Evolutionary conservation across 2,888 invertebrate genomes (phyloP), one percentile per base, ranked within the genome.

Genomic region (Tipula vernalis): DNA sequence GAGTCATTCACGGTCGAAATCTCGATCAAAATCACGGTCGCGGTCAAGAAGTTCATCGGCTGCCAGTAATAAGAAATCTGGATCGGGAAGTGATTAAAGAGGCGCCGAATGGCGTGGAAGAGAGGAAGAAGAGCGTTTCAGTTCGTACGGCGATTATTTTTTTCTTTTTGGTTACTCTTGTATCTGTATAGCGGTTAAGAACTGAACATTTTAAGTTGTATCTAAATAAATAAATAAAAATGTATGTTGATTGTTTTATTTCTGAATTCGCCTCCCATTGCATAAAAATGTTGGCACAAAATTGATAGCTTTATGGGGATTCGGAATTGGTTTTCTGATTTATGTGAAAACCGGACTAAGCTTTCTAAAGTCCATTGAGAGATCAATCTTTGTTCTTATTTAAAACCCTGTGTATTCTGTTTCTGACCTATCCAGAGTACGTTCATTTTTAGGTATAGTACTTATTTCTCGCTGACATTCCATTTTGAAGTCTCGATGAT

Each of bases 1-100:
- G 88, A 92, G 90, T 28, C 88, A 89, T 36, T 91, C 91, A 2
- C 89, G 89, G 87, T 92, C 92, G n/a, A 86, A 15, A 57, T 87
- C 87, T 36, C 86, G 83, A 44, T 87, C 87, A 13, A 39, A n/a
- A 51, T 87, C 87, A 28, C 84, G 83, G 44, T 87, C 87, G 12
- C 36, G 86, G 42, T 88, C 87, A 5, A 18, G 57, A 71, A 71
- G 71, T 71, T 71, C 71, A n/a, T 71, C 71, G 12, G 87, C 86
- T 28, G 71, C 39, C 5, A 84, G 84, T 39, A 28, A 28, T 28
- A 84, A 84, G 10, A 41, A 41, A 15, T 84, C 84, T 8, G 84
- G 39, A 39, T 84, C 84, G 5, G 84, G 84, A 36, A 84, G 84
- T 84, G 84, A 84, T 84, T 71, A 71, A 71, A 3, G 6, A 4